Evolutionary conservation across 2,113 vertebrate species (phyloP).

Genomic region (Oryzias woworae): DNA sequence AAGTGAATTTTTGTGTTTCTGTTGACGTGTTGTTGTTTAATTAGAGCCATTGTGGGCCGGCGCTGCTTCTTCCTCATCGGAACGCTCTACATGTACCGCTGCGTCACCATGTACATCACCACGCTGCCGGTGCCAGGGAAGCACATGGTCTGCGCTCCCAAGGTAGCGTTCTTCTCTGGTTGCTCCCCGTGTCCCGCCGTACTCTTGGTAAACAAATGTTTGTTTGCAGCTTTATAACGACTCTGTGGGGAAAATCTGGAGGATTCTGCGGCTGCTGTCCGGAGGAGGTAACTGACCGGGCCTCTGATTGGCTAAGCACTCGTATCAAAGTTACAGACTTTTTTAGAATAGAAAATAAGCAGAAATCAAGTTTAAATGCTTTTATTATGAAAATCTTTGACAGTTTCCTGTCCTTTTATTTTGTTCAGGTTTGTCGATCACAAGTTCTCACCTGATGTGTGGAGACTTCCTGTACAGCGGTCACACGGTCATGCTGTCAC

Average conservation of each 20-base stretch:
- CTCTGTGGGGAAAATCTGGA: conserved; percentile 65
- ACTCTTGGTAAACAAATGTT: not conserved
- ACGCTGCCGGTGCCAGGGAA: conserved; percentile 94
- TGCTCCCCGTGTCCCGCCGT: no score
- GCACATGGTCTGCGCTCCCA: conserved; percentile 94
- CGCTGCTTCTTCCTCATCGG: conserved; percentile 96
- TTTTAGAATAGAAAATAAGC: no score
- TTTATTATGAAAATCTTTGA: not conserved
- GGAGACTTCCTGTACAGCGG: conserved; percentile 97
- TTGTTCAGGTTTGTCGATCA: conserved; percentile 54
- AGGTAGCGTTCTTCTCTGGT: conserved; percentile 39
- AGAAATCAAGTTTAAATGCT: no score
- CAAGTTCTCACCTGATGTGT: conserved; percentile 86
- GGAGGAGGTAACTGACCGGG: conserved; percentile 60
- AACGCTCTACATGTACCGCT: conserved; percentile 94
- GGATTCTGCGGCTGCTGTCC: conserved; percentile 65
- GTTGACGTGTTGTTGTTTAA: not conserved
- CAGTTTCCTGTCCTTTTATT: not conserved
- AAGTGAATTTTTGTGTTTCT: not conserved
- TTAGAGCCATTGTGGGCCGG: conserved; percentile 89
- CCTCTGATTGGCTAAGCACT: not conserved
- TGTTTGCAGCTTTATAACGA: conserved; percentile 61
- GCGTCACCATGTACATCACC: conserved; percentile 96
- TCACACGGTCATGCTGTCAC: conserved; percentile 90
- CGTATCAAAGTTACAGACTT: no score